A percentile compares a stretch with the other conserved stretches of the same genome.
Conservation (phyloP, 2,113 vertebrate species). For the Xenopus borealis region DNA sequence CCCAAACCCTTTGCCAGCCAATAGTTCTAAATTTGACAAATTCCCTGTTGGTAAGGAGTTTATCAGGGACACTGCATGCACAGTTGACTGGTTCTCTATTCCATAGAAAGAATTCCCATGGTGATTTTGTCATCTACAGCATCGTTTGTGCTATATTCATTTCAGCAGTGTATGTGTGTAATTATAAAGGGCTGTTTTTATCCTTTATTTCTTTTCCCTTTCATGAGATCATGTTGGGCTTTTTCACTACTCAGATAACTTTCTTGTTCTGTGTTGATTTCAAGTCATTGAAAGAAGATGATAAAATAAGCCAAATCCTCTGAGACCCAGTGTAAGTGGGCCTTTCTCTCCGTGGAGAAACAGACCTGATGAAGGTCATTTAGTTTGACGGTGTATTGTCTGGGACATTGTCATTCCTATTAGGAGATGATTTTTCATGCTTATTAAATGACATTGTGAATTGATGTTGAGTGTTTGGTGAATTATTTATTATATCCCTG, state of each 20-base stretch:
- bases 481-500: slow-evolving; percentile 29
- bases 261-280: slow-evolving; percentile 15
- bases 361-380: slow-evolving; percentile 34
- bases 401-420: slow-evolving; percentile 30
- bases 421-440: slow-evolving; percentile 37
- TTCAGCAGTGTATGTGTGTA: background rate
- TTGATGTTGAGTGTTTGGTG: slow-evolving; percentile 27
- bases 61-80: background rate
- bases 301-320: background rate
- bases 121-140: background rate
- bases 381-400: slow-evolving; percentile 28
- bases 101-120: background rate
- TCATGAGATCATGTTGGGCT: background rate
- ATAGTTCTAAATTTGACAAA: no score
- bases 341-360: slow-evolving; percentile 15
- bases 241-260: background rate
- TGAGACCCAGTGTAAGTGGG: slow-evolving; percentile 3
- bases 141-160: background rate
- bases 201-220: background rate
- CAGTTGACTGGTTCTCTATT: slow-evolving; percentile 11
- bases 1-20: no score
- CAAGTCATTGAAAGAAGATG: slow-evolving; percentile 1
- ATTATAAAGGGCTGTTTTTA: background rate
- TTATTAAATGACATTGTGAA: slow-evolving; percentile 34
- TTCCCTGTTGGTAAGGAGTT: no score